Evolutionary conservation across 2,888 invertebrate species (phyloP), one percentile per base, ranked within the genome.

Genomic region (Spodoptera exigua): DNA sequence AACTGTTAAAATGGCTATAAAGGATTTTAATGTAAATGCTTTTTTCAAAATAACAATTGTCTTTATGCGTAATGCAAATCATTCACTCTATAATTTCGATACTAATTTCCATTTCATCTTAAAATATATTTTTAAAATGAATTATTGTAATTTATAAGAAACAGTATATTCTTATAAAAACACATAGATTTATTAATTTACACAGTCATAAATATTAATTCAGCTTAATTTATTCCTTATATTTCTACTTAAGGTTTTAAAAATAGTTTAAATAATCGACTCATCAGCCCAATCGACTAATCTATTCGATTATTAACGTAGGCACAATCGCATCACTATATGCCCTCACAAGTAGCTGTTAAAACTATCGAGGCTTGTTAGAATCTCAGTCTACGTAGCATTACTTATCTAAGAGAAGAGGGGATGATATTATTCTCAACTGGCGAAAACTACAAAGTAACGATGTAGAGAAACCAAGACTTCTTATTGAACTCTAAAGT

Each of bases 271-370:
- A 9, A 27, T 27, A 7, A 27, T 45, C 46, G 21, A 52, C 61
- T 37, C 18, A 58, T 64, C 37, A 21, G 9, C 17, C 41, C 52
- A 43, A 69, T 75, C 70, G 73, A 75, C 49, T 64, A 67, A 78
- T 67, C 13, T 65, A 75, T 75, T 61, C 65, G 37, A 16, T n/a
- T 57, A 76, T 76, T 76, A 69, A 61, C 73, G 76, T 78, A 70
- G 76, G 80, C n/a, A n/a, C n/a, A n/a, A n/a, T 81, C 82, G 66
- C 84, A 81, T 82, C 86, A 85, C 84, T 86, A 84, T 46, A 76
- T 65, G 75, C 64, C 86, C 88, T 75, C 87, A 87, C 87, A 85
- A 83, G 86, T 80, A 76, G 77, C 64, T 60, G 83, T 79, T 74
- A 72, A 51, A 54, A 72, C 67, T 72, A 70, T 71, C 66, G 62